Evolutionary conservation across 37 sponge, comb jelly and placozoan species (phyloP).

Genomic region (Ianthella basta): DNA sequence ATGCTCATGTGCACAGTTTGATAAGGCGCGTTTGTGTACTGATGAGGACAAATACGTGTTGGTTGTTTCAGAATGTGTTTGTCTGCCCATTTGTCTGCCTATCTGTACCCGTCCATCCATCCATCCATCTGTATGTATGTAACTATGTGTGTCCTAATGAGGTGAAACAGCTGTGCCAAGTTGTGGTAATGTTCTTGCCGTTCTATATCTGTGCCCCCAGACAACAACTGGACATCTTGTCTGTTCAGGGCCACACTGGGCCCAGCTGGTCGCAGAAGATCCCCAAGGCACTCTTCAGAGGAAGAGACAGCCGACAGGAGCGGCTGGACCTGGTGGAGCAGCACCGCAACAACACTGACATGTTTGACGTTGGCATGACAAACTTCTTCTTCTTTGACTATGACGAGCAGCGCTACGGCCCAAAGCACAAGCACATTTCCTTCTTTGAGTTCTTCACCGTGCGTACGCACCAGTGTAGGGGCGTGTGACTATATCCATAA

Average conservation of each 20-base stretch:
- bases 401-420: conserved; percentile 80
- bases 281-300: conserved; percentile 91
- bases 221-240: conserved; percentile 71
- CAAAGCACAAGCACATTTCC: conserved; percentile 53
- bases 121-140: too few relatives aligned
- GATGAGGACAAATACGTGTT: too few relatives aligned
- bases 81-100: too few relatives aligned
- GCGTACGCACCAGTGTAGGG: background rate
- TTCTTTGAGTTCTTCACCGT: conserved; percentile 92
- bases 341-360: conserved; percentile 75
- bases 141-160: conserved; percentile 4
- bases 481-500: too few relatives aligned
- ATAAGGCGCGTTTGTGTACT: too few relatives aligned
- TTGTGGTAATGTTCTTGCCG: conserved; percentile 20
- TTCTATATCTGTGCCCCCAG: conserved; percentile 40
- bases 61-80: too few relatives aligned
- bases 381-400: conserved; percentile 87
- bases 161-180: conserved; percentile 4
- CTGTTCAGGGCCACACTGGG: conserved; percentile 61
- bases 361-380: conserved; percentile 83
- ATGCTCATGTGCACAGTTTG: too few relatives aligned
- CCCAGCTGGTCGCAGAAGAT: conserved; percentile 83
- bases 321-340: conserved; percentile 85
- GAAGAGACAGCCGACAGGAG: conserved; percentile 93
- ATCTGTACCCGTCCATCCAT: too few relatives aligned